phyloP scores from a whole-genome alignment of 1,140 invertebrate species.

The Polypedilum vanderplanki region DNA sequence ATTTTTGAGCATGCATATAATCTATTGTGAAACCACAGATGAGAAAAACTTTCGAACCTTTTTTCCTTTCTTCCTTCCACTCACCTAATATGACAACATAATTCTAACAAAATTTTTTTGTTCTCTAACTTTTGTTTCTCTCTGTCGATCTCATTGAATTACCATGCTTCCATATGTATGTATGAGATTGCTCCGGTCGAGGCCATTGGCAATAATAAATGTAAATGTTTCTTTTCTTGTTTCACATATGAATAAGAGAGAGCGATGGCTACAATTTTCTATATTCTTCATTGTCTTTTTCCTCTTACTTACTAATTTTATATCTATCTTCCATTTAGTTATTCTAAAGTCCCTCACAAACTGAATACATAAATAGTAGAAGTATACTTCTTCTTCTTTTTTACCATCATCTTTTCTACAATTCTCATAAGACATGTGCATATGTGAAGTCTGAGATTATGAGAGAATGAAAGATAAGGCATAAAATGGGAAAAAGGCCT shows the following conservation, averaged over 20 bases:
- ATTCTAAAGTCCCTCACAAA: background rate
- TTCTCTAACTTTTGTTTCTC: background rate
- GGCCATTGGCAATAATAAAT: conserved; percentile 11
- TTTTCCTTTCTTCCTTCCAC: background rate
- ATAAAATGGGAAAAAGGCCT: background rate
- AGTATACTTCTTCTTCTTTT: background rate
- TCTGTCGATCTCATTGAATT: no score
- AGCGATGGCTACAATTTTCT: background rate
- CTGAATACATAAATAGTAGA: conserved; percentile 17
- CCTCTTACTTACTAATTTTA: conserved; percentile 2
- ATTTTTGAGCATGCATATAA: background rate
- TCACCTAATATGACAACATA: no score
- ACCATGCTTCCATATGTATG: background rate
- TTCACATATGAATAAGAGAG: background rate
- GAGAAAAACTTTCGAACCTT: background rate
- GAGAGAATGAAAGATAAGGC: background rate
- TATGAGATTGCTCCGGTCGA: background rate
- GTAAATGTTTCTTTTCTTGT: background rate
- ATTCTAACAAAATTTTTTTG: background rate
- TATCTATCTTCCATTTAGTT: conserved; percentile 18
- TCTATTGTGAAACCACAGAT: background rate
- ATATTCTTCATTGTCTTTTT: background rate
- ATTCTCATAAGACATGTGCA: no score
- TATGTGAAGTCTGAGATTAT: background rate
- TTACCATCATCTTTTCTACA: no score